Percentiles rank a stretch among this genome's conserved stretches.
Evolutionary conservation across 2,797 vertebrate species (phyloP).

Genomic region (Hybognathus amarus): DNA sequence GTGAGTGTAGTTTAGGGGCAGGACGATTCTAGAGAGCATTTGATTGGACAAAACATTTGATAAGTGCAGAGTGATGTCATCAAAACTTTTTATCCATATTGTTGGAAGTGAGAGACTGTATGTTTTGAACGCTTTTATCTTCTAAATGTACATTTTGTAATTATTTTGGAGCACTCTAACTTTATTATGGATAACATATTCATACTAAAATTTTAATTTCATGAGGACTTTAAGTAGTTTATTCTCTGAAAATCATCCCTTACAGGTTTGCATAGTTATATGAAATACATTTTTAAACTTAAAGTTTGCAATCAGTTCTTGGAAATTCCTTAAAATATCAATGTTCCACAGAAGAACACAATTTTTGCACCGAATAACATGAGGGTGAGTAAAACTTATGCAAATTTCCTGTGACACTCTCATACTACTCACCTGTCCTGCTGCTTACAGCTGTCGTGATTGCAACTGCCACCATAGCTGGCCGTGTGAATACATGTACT

Average conservation of each 20-base stretch:
- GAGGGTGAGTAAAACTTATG: neutral
- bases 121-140: too few relatives aligned
- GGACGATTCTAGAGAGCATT: too few relatives aligned
- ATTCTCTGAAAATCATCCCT: neutral
- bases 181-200: too few relatives aligned
- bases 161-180: too few relatives aligned
- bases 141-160: too few relatives aligned
- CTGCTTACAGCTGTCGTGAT: conserved; percentile 74
- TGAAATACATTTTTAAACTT: neutral
- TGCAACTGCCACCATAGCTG: conserved; percentile 84
- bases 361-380: neutral
- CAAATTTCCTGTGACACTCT: neutral
- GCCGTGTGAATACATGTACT: conserved; percentile 86
- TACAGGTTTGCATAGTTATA: neutral
- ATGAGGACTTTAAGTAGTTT: neutral
- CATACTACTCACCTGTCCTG: conserved; percentile 77
- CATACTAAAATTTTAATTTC: too few relatives aligned
- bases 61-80: too few relatives aligned
- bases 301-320: neutral
- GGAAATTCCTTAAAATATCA: neutral
- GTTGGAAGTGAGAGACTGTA: too few relatives aligned
- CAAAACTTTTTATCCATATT: too few relatives aligned
- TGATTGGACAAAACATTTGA: too few relatives aligned
- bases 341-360: neutral
- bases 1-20: too few relatives aligned